These are phyloP conservation scores for Schizaphis graminum DNA, from an alignment of 2,888 invertebrate genomes.

Conservation along the genomic window DNA sequence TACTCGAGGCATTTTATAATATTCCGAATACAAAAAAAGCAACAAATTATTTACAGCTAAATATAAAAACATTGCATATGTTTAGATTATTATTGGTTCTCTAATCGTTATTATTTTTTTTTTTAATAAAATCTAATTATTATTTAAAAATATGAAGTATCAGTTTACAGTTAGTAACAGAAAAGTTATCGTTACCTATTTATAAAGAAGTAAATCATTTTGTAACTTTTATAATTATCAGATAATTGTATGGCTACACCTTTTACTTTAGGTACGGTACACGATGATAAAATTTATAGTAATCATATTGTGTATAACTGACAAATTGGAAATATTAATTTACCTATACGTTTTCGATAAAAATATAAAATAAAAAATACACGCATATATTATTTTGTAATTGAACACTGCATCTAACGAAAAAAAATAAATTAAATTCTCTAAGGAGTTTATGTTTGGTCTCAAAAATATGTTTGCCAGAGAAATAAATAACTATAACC, in stretches of 20 bases:
- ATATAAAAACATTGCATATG: background rate
- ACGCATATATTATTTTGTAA: background rate
- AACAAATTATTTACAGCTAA: background rate
- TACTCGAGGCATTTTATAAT: background rate
- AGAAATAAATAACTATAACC: background rate
- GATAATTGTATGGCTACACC: background rate
- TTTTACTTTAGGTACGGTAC: background rate
- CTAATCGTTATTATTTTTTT: too few relatives aligned
- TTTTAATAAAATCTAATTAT: background rate
- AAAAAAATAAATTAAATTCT: background rate
- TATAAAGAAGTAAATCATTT: background rate
- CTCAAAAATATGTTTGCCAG: constrained; percentile 12
- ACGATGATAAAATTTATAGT: background rate
- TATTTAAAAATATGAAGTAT: background rate
- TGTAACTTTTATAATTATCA: background rate
- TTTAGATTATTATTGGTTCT: background rate
- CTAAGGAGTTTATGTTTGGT: background rate
- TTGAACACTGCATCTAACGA: background rate
- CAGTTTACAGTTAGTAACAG: background rate
- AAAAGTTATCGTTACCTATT: background rate
- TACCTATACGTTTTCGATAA: background rate
- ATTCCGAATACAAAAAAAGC: background rate
- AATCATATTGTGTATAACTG: background rate
- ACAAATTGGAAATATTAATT: background rate
- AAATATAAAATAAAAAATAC: background rate